Conservation (phyloP, 92 coral and sea anemone species). For the Zoanthus gigantus region DNA sequence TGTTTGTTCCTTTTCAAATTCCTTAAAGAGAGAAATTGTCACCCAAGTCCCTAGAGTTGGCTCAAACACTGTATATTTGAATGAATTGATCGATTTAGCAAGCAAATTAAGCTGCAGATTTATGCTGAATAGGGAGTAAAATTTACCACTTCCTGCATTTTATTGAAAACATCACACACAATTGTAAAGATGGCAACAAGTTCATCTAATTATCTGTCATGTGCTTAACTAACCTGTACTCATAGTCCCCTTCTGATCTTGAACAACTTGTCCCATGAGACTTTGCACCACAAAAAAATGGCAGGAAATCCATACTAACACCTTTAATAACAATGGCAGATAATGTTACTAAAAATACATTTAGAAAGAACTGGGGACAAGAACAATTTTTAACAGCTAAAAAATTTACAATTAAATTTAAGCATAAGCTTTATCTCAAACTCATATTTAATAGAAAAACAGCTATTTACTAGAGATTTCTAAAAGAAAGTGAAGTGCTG, state of each 20-base stretch:
- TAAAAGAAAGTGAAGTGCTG: too few species aligned
- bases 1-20: background rate
- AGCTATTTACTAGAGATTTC: too few species aligned
- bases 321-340: conserved; percentile 36
- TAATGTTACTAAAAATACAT: background rate
- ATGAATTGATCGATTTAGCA: background rate
- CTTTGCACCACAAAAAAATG: conserved; percentile 86
- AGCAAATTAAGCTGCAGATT: background rate
- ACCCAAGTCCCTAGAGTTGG: background rate
- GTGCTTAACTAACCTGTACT: conserved; percentile 33
- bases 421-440: too few species aligned
- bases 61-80: background rate
- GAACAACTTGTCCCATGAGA: conserved; percentile 74
- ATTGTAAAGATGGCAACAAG: too few species aligned
- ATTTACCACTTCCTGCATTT: too few species aligned
- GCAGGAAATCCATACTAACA: conserved; percentile 66
- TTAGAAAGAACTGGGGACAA: background rate
- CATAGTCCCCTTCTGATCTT: conserved; percentile 68
- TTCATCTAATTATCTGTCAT: background rate
- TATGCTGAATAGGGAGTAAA: background rate
- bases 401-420: too few species aligned
- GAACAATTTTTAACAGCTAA: background rate
- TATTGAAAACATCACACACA: too few species aligned
- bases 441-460: too few species aligned
- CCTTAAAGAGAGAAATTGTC: background rate